Percentiles rank a stretch among this genome's conserved stretches.
Evolutionary conservation across 2,888 invertebrate species (phyloP).

Genomic region (Theodoxus fluviatilis): DNA sequence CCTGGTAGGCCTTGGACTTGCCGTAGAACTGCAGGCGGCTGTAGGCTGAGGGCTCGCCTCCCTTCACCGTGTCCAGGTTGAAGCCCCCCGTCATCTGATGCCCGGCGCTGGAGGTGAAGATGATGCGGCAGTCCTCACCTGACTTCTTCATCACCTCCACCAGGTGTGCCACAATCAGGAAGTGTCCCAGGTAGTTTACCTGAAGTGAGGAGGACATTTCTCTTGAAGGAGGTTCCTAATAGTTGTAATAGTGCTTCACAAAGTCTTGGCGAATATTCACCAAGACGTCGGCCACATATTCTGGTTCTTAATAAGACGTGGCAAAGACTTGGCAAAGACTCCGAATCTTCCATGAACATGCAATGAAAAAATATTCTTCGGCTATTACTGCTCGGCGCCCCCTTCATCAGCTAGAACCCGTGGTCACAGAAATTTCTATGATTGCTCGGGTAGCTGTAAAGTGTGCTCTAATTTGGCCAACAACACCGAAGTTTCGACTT

Average conservation of each 20-base stretch:
- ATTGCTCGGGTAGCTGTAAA: no score
- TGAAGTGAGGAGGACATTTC: constrained; percentile 18
- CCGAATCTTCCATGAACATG: no score
- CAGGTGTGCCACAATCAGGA: constrained; percentile 40
- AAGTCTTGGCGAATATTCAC: no score
- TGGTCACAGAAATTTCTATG: no score
- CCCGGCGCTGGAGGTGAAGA: constrained; percentile 43
- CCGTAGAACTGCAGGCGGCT: constrained; percentile 39
- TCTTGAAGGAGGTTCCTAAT: neutral
- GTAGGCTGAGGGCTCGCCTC: constrained; percentile 30
- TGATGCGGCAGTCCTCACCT: constrained; percentile 38
- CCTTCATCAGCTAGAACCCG: no score
- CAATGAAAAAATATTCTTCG: no score
- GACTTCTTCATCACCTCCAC: constrained; percentile 42
- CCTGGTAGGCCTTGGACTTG: constrained; percentile 47
- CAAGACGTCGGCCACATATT: neutral
- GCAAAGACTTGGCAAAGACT: no score
- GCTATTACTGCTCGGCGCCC: no score
- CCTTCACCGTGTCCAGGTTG: constrained; percentile 36
- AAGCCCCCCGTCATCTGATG: constrained; percentile 35
- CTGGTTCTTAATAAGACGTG: no score
- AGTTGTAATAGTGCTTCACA: neutral
- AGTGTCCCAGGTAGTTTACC: constrained; percentile 49
- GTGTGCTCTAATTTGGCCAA: no score
- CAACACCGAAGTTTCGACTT: no score